Conservation (phyloP, 2,797 vertebrate genomes). For the Carduelis carduelis region DNA sequence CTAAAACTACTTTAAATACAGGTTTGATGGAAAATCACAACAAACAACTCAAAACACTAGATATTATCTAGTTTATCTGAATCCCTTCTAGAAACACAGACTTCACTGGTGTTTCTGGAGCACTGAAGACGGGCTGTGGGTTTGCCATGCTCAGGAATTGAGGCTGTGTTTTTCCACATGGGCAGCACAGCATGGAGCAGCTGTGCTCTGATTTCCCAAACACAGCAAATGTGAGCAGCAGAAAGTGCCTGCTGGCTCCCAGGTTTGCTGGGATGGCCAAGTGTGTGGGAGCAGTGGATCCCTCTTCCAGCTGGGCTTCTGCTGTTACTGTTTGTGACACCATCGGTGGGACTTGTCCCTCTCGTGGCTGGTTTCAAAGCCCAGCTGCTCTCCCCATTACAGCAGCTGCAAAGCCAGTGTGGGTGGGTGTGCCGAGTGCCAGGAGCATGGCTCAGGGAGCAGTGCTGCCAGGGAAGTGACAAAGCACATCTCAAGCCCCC, state of each 20-base stretch:
- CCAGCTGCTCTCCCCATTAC: background rate
- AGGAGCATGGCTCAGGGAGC: background rate
- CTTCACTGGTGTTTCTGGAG: background rate
- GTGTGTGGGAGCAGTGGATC: background rate
- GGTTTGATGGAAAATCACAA: background rate
- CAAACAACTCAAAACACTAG: background rate
- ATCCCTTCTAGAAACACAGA: background rate
- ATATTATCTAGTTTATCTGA: background rate
- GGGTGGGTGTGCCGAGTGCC: background rate
- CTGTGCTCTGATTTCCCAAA: background rate
- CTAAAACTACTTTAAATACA: background rate
- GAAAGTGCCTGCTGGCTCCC: background rate
- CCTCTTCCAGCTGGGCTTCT: background rate
- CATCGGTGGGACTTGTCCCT: background rate
- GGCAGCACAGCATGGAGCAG: background rate
- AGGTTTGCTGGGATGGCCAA: background rate
- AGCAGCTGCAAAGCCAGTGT: background rate
- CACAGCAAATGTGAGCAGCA: background rate
- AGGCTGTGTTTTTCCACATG: fast-evolving
- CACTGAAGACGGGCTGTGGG: fast-evolving
- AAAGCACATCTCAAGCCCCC: background rate
- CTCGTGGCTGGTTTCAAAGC: background rate
- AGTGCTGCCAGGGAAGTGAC: background rate
- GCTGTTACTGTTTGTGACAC: background rate
- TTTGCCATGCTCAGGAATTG: fast-evolving